Percentiles rank a stretch among this genome's conserved stretches.
Conservation (phyloP, 1,140 invertebrate species). For the Spodoptera frugiperda region DNA sequence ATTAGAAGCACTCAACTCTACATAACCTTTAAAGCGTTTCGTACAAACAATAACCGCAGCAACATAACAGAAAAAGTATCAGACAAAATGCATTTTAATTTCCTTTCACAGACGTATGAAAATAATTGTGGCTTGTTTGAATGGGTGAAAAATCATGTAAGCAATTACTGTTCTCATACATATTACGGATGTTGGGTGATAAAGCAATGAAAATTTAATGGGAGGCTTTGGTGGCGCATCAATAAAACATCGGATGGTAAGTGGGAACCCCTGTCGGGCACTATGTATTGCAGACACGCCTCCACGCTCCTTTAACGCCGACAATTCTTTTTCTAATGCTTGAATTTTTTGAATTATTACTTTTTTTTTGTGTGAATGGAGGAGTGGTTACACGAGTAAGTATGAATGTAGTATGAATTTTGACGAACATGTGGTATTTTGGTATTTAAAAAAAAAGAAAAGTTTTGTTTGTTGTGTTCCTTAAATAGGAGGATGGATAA, state of each 20-base stretch:
- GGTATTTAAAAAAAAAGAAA: too few relatives aligned
- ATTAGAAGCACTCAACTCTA: too few relatives aligned
- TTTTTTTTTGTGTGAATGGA: neutral
- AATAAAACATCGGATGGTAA: constrained; percentile 80
- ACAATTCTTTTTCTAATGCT: neutral
- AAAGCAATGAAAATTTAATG: constrained; percentile 81
- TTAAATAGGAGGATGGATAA: too few relatives aligned
- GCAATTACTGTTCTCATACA: constrained; percentile 57
- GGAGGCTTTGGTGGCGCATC: constrained; percentile 65
- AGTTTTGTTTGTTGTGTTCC: too few relatives aligned
- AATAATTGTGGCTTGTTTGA: neutral
- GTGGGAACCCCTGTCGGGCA: constrained; percentile 71
- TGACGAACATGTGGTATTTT: too few relatives aligned
- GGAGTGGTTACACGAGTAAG: too few relatives aligned
- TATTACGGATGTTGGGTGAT: constrained; percentile 53
- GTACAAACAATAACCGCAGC: neutral
- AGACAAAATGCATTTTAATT: constrained; percentile 21
- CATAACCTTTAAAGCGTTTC: too few relatives aligned
- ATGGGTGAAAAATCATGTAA: constrained; percentile 17
- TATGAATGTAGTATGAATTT: too few relatives aligned
- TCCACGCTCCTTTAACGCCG: constrained; percentile 47
- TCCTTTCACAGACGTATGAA: neutral
- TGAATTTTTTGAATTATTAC: constrained; percentile 6
- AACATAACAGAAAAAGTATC: constrained; percentile 1
- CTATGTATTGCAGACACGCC: constrained; percentile 48